These are phyloP conservation scores for Drosophila takahashii DNA, from an alignment of 1,140 invertebrate genomes.

Conservation along the genomic window DNA sequence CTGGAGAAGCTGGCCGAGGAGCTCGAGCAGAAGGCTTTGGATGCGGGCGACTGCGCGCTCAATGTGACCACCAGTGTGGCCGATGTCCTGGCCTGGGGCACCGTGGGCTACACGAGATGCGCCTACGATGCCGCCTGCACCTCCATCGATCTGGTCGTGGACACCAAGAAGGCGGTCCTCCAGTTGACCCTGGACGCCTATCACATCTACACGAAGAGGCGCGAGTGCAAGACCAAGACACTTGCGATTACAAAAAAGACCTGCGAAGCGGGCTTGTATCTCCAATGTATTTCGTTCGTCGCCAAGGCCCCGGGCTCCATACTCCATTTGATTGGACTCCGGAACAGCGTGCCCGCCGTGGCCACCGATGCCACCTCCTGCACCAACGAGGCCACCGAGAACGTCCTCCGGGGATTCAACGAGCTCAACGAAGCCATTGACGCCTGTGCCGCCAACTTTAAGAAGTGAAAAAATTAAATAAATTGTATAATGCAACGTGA, in stretches of 20 bases:
- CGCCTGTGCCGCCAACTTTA: constrained; percentile 19
- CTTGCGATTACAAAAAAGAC: rapidly evolving
- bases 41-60: constrained; percentile 40
- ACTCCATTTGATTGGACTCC: constrained; percentile 34
- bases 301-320: constrained; percentile 31
- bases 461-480: constrained; percentile 3
- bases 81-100: constrained; percentile 17
- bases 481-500: neutral
- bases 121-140: constrained; percentile 39
- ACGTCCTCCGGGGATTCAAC: constrained; percentile 31
- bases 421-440: constrained; percentile 39
- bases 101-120: constrained; percentile 38
- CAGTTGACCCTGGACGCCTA: constrained; percentile 52
- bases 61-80: constrained; percentile 10
- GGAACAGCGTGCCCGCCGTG: constrained; percentile 47
- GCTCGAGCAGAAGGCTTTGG: constrained; percentile 40
- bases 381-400: constrained; percentile 39
- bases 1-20: constrained; percentile 39
- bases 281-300: constrained; percentile 5
- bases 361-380: constrained; percentile 49
- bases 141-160: constrained; percentile 24
- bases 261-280: neutral
- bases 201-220: neutral
- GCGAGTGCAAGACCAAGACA: neutral
- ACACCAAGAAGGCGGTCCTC: constrained; percentile 39